Evolutionary conservation across 2,113 vertebrate genomes (phyloP).

Genomic region (Eublepharis macularius): DNA sequence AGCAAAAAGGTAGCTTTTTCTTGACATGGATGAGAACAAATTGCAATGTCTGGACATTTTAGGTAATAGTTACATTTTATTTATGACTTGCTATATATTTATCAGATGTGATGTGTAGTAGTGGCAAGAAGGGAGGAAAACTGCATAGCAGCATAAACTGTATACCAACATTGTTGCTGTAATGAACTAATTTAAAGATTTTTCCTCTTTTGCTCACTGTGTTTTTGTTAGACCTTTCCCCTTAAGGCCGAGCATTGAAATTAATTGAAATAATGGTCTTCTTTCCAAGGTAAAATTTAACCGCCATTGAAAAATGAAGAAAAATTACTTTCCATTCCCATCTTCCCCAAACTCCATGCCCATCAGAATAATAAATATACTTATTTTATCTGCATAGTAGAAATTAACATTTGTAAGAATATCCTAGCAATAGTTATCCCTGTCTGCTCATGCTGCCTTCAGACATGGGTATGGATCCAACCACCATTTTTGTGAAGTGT

Average conservation of each 20-base stretch:
- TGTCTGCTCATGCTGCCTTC: neutral
- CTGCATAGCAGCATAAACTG: neutral
- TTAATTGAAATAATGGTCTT: conserved; percentile 4
- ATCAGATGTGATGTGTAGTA: neutral
- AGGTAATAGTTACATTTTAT: neutral
- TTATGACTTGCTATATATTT: neutral
- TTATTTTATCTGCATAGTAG: neutral
- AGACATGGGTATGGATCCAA: too few relatives aligned
- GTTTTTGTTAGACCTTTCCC: neutral
- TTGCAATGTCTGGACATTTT: neutral
- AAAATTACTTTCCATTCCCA: neutral
- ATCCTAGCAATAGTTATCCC: neutral
- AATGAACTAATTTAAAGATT: neutral
- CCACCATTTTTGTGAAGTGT: too few relatives aligned
- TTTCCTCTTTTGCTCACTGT: neutral
- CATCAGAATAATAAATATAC: neutral
- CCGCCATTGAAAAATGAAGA: neutral
- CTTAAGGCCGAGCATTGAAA: neutral
- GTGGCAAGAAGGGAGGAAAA: neutral
- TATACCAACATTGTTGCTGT: too few relatives aligned
- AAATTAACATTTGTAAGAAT: neutral
- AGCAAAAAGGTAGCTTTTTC: neutral
- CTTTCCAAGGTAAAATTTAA: neutral
- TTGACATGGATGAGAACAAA: neutral
- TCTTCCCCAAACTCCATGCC: neutral